Base-by-base conservation (phyloP, 53 echinoderm and acorn worm species). In the Echinometra lucunter region DNA sequence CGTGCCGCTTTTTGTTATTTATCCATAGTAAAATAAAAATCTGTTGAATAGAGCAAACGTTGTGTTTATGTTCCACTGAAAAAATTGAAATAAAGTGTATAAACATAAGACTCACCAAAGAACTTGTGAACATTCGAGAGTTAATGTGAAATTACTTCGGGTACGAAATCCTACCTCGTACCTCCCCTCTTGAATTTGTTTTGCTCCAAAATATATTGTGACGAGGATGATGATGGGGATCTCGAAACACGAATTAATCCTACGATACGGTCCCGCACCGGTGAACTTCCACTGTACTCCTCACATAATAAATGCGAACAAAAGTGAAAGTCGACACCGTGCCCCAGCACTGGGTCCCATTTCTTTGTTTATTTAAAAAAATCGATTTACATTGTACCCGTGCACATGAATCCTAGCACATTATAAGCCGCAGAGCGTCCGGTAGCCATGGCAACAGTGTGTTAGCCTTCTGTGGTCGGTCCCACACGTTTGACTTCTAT, bases 311-410 rank as follows among this genome's bases (percentile, higher is more conserved):
- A 7, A 0, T 6, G 37, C 17, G 78, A 78, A 78, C 78, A 78
- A 78, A 78, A 78, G 78, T 78, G 78, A 78, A 42, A 78, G 40
- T 21, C 13, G 42, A 78, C 78, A 78, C 78, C 38, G 17, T 78
- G 78, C 42, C 78, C 38, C 78, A 78, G 78, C 78, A 78, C 38
- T 5, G 78, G 35, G 16, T 78, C 6, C 38, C 21, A 17, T 78
- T 42, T 78, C 78, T 78, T 78, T 78, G 38, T 78, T 78, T 42
- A 42, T 40, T 56, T 56, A 63, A 40, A 78, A 78, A 21, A 78
- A 78, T 78, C 78, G 78, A 78, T 78, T 18, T 78, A 78, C 78
- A 78, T 78, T 5, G 37, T 2, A 40, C 42, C 19, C n/a, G 21
- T 42, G 78, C 78, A 78, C 78, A 37, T 78, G 78, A 42, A 78